phyloP scores from a whole-genome alignment of 2,113 vertebrate species.

The Anser brachyrhynchus region DNA sequence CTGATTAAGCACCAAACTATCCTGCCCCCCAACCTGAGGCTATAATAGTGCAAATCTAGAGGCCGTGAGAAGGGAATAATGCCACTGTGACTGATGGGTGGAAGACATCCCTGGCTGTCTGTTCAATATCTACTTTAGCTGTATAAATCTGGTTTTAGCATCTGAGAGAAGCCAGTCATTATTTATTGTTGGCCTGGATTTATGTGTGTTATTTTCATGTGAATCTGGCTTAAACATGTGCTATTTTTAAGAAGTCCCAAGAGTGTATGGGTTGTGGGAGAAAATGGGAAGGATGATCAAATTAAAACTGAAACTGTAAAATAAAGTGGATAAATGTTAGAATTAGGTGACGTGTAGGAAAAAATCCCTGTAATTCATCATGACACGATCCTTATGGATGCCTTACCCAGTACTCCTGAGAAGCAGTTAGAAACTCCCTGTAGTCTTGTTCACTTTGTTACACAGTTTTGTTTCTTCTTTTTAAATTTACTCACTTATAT shows the following conservation, averaged over 20 bases:
- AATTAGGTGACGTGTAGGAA: background rate
- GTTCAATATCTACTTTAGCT: background rate
- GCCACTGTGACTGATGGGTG: background rate
- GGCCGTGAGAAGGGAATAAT: background rate
- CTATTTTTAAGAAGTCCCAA: background rate
- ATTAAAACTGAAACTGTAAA: background rate
- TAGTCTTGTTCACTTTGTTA: background rate
- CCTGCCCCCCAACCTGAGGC: background rate
- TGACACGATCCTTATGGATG: background rate
- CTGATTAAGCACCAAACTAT: background rate
- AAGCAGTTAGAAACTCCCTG: background rate
- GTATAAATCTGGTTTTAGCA: background rate
- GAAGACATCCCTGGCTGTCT: background rate
- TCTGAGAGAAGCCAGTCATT: background rate
- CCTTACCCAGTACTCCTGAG: background rate
- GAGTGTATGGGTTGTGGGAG: background rate
- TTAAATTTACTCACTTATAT: background rate
- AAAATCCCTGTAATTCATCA: background rate
- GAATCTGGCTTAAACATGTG: background rate
- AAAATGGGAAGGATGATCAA: background rate
- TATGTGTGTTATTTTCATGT: background rate
- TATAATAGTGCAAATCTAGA: background rate
- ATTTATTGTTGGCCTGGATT: background rate
- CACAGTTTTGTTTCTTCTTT: background rate
- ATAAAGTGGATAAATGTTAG: background rate